Evolutionary conservation across 2,888 invertebrate species (phyloP).

Genomic region (Pardosa pseudoannulata): DNA sequence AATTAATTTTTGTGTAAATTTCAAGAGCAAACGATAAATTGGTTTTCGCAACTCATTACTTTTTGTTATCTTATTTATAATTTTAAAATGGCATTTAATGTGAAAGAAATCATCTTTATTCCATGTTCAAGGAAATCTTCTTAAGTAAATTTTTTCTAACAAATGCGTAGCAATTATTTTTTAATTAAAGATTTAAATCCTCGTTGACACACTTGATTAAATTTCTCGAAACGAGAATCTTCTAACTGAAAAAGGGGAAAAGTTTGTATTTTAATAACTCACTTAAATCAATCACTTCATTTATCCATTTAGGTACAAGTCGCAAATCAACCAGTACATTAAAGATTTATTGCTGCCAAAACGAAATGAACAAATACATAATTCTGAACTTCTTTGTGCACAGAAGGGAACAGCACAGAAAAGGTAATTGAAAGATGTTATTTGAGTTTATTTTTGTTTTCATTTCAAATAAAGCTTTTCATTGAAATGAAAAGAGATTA

Average conservation of each 20-base stretch:
- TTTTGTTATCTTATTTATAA: constrained; percentile 11
- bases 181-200: constrained; percentile 19
- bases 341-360: constrained; percentile 63
- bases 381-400: constrained; percentile 3
- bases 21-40: background rate
- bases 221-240: background rate
- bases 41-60: background rate
- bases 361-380: constrained; percentile 6
- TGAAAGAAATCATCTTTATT: constrained; percentile 1
- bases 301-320: constrained; percentile 48
- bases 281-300: constrained; percentile 62
- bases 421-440: constrained; percentile 11
- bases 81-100: constrained; percentile 13
- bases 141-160: background rate
- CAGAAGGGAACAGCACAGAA: background rate
- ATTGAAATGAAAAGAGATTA: constrained; percentile 8
- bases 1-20: background rate
- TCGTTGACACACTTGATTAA: constrained; percentile 19
- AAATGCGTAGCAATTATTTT: constrained; percentile 12
- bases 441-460: constrained; percentile 1
- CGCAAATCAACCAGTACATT: constrained; percentile 37
- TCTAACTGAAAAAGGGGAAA: background rate
- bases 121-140: background rate
- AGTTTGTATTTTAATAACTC: constrained; percentile 44
- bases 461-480: constrained; percentile 2